A percentile compares a stretch with the other conserved stretches of the same genome.
Evolutionary conservation across 1,140 invertebrate species (phyloP).

Genomic region (Apis laboriosa): DNA sequence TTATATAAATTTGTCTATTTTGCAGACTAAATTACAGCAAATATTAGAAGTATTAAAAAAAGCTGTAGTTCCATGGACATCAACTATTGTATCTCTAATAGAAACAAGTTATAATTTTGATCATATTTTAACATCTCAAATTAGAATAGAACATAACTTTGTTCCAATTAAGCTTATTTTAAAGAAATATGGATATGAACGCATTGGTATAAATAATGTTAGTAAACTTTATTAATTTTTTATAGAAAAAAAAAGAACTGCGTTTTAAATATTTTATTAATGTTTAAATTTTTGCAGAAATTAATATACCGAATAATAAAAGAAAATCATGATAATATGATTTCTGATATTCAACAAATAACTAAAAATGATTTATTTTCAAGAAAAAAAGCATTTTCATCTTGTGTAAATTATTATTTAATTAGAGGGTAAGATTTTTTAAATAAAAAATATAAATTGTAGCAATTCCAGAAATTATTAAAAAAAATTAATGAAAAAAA

Average conservation of each 20-base stretch:
- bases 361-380: slow-evolving; percentile 69
- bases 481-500: slow-evolving; percentile 8
- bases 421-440: slow-evolving; percentile 61
- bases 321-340: slow-evolving; percentile 62
- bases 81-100: slow-evolving; percentile 64
- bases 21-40: slow-evolving; percentile 69
- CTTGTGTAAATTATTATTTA: slow-evolving; percentile 65
- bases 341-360: slow-evolving; percentile 69
- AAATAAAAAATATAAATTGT: slow-evolving; percentile 23
- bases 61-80: slow-evolving; percentile 74
- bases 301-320: slow-evolving; percentile 72
- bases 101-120: slow-evolving; percentile 65
- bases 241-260: neutral
- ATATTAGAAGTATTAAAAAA: slow-evolving; percentile 70
- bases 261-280: neutral
- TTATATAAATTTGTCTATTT: slow-evolving; percentile 26
- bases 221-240: slow-evolving; percentile 37
- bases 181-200: slow-evolving; percentile 75
- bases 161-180: slow-evolving; percentile 71
- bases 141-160: slow-evolving; percentile 66
- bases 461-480: neutral
- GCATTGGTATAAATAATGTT: slow-evolving; percentile 69
- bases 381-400: slow-evolving; percentile 60
- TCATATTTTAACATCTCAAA: slow-evolving; percentile 67
- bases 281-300: slow-evolving; percentile 53